Evolutionary conservation across 2,113 vertebrate genomes (phyloP).

Genomic region (Lagenorhynchus albirostris): DNA sequence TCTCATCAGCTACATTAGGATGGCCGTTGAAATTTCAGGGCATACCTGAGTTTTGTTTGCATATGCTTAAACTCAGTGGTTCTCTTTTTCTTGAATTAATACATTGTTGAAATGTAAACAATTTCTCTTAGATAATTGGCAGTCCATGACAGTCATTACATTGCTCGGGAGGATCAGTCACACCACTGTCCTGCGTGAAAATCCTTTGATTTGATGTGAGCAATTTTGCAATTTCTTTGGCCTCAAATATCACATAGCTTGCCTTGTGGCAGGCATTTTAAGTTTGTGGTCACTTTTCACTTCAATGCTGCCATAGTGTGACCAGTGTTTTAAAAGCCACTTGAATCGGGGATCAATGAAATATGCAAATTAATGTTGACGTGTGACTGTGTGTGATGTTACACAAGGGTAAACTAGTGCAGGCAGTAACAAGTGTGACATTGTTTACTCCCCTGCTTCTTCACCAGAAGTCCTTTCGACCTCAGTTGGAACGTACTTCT

Average conservation of each 20-base stretch:
- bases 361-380: neutral
- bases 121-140: neutral
- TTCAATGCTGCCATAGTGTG: neutral
- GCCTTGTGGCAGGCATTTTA: neutral
- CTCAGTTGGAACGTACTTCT: neutral
- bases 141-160: neutral
- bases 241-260: neutral
- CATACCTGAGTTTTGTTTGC: neutral
- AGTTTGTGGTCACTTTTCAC: slow-evolving; percentile 3
- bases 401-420: neutral
- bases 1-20: neutral
- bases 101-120: neutral
- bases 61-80: neutral
- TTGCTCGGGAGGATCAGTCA: neutral
- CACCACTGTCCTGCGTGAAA: neutral
- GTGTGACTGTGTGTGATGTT: neutral
- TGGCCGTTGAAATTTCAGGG: neutral
- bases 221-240: neutral
- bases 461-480: neutral
- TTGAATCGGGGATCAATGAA: neutral
- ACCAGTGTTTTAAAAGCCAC: neutral
- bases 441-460: neutral
- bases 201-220: neutral
- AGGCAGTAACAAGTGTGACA: neutral
- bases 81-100: neutral